Evolutionary conservation across 2,888 invertebrate species (phyloP).

Genomic region (Cheilosia pagana): DNA sequence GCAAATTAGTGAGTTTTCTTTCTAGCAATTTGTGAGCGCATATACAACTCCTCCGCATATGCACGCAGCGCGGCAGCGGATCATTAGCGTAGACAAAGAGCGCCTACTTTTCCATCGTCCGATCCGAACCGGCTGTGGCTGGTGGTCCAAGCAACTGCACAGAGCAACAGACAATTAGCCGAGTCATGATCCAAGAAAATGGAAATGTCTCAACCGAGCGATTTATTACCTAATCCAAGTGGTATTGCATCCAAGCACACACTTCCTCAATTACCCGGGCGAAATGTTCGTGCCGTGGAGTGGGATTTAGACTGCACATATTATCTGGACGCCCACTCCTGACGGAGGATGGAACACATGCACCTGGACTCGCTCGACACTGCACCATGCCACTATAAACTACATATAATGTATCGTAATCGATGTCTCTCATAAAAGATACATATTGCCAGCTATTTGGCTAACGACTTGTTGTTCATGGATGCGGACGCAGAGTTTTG

Average conservation of each 20-base stretch:
- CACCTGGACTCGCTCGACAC: conserved; percentile 54
- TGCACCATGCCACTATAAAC: neutral
- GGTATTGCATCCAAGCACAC: conserved; percentile 73
- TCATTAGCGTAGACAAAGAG: conserved; percentile 75
- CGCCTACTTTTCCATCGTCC: conserved; percentile 43
- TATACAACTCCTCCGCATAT: conserved; percentile 62
- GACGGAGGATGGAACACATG: conserved; percentile 60
- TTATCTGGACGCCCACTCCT: conserved; percentile 60
- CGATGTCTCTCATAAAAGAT: conserved; percentile 75
- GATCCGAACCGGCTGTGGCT: conserved; percentile 34
- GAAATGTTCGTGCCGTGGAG: conserved; percentile 50
- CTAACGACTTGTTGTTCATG: conserved; percentile 68
- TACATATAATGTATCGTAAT: conserved; percentile 21
- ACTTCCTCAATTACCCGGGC: conserved; percentile 72
- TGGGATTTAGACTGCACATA: conserved; percentile 48
- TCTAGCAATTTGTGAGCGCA: conserved; percentile 58
- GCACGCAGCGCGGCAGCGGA: conserved; percentile 47
- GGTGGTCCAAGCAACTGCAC: conserved; percentile 61
- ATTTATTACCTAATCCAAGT: conserved; percentile 75
- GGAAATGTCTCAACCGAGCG: conserved; percentile 73
- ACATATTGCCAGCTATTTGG: conserved; percentile 67
- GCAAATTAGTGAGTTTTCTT: conserved; percentile 16
- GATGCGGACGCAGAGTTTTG: conserved; percentile 31
- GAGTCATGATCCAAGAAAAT: conserved; percentile 75
- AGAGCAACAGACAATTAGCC: conserved; percentile 67